Evolutionary conservation across 2,888 invertebrate genomes (phyloP), one percentile per base, ranked within the genome.

Genomic region (Helicoverpa assulta): DNA sequence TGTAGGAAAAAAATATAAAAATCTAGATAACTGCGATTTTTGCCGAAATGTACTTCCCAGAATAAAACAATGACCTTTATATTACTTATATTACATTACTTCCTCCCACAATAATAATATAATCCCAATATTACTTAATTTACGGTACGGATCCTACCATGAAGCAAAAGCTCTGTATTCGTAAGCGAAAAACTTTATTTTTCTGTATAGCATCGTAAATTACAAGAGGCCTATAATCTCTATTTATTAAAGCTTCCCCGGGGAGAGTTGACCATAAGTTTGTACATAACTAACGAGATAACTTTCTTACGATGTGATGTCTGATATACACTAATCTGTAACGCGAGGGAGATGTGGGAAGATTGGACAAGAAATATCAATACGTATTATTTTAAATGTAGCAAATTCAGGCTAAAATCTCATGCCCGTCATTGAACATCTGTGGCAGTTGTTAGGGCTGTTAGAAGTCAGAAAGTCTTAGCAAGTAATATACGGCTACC

Each of bases 201-300:
- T 59, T 70, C 40, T 54, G 16, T 37, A 54, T 76, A 84, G 79
- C 81, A 81, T 88, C 89, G 86, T 92, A 90, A 91, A 90, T 84
- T 81, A 83, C 76, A 71, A 81, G 81, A 79, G 83, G 69, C 86
- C 84, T 90, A 91, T 93, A 91, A 93, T 91, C 90, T 90, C 85
- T 91, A 91, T 90, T 91, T 92, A 93, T 91, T 89, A 89, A 90
- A 90, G 70, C 72, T 68, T 58, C 87, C 85, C 71, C 53, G 70
- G 76, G 69, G 78, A 59, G 77, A 76, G 79, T 84, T 83, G 83
- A 86, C 86, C 85, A 80, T 83, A 89, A 89, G 88, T 90, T 88
- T 84, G 85, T 89, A 90, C 89, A 90, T 93, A 90, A 91, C 89
- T 94, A 94, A 94, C 90, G 90, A 94, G 94, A 92, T 93, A 94